Conservation (phyloP, 2,888 invertebrate genomes). For the Tetranychus piercei region DNA sequence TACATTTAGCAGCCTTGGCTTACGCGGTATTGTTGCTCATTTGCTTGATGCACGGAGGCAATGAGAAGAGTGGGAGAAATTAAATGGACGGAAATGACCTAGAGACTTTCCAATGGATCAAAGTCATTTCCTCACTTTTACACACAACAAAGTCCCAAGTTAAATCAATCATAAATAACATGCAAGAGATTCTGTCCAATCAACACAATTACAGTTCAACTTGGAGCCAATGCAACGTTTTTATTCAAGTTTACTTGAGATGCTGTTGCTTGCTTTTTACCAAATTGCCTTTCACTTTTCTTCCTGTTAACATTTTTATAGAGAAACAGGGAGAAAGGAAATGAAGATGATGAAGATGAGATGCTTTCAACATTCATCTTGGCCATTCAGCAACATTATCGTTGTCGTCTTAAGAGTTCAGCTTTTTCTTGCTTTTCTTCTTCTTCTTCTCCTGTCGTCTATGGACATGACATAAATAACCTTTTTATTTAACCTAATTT, state of each 20-base stretch:
- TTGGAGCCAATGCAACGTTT: neutral
- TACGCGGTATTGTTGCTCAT: no score
- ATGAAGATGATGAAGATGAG: neutral
- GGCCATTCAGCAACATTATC: no score
- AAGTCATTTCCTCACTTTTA: neutral
- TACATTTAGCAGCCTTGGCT: no score
- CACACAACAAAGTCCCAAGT: neutral
- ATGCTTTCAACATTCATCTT: neutral
- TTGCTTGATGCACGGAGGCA: no score
- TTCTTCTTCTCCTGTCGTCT: neutral
- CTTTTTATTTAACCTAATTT: neutral
- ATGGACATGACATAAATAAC: neutral
- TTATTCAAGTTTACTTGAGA: neutral
- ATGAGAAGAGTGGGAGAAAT: neutral
- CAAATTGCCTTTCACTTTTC: neutral
- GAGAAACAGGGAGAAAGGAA: neutral
- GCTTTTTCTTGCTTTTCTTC: neutral
- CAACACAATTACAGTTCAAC: neutral
- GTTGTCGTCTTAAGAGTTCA: neutral
- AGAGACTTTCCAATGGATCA: neutral
- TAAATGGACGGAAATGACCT: neutral
- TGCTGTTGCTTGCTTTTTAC: neutral
- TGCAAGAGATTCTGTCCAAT: neutral
- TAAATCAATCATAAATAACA: conserved; percentile 1
- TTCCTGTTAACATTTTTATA: neutral